A percentile compares a stretch with the other conserved stretches of the same genome.
These are phyloP conservation scores for Ianthella basta DNA, from an alignment of 37 sponge, comb jelly and placozoan species.

Conservation along the genomic window DNA sequence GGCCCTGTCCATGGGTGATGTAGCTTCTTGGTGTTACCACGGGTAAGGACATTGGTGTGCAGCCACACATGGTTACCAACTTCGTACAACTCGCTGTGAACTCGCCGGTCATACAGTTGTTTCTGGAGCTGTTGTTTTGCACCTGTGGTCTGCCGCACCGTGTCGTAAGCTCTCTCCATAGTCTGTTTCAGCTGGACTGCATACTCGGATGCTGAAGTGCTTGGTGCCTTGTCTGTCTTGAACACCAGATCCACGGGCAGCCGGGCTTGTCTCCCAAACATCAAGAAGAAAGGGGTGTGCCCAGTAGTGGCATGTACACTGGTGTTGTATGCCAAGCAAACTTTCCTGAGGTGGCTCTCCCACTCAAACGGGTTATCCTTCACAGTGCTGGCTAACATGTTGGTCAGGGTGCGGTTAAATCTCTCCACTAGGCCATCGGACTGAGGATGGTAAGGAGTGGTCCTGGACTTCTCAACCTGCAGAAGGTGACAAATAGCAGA, in stretches of 20 bases:
- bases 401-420: slow-evolving; percentile 46
- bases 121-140: slow-evolving; percentile 26
- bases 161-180: slow-evolving; percentile 39
- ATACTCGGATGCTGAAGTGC: slow-evolving; percentile 20
- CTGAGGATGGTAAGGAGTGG: slow-evolving; percentile 61
- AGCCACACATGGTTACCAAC: slow-evolving; percentile 61
- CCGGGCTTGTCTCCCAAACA: slow-evolving; percentile 57
- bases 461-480: slow-evolving; percentile 43
- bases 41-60: slow-evolving; percentile 39
- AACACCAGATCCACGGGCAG: slow-evolving; percentile 38
- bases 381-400: background rate
- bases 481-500: slow-evolving; percentile 42
- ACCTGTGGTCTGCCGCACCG: slow-evolving; percentile 6
- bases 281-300: slow-evolving; percentile 53
- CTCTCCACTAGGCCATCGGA: slow-evolving; percentile 66
- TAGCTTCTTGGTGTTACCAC: slow-evolving; percentile 42
- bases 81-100: slow-evolving; percentile 47
- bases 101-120: slow-evolving; percentile 37
- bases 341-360: no score
- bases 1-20: slow-evolving; percentile 62
- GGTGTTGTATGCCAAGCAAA: no score
- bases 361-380: slow-evolving; percentile 29
- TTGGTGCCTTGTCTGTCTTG: background rate
- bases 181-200: slow-evolving; percentile 2
- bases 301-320: slow-evolving; percentile 46